phyloP scores from a whole-genome alignment of 2,797 vertebrate species.

The Galaxias olidus region DNA sequence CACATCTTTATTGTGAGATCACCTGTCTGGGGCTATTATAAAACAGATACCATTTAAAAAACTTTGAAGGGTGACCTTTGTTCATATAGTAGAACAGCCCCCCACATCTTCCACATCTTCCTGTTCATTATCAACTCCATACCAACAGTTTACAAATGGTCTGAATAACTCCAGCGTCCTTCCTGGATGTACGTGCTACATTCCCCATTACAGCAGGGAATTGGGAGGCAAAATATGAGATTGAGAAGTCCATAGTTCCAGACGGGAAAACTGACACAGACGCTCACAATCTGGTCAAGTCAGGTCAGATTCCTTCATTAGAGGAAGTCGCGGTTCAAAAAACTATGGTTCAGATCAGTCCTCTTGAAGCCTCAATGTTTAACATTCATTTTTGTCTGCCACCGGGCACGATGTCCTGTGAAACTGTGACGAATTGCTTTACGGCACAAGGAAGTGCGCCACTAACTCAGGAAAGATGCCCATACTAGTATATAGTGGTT shows the following conservation, averaged over 20 bases:
- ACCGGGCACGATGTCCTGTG: no score
- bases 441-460: no score
- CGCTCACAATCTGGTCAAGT: slow-evolving; percentile 65
- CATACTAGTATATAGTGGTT: no score
- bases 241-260: slow-evolving; percentile 74
- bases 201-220: slow-evolving; percentile 82
- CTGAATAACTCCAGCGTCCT: slow-evolving; percentile 69
- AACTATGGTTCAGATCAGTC: no score
- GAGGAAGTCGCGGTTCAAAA: slow-evolving; percentile 49
- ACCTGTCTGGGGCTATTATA: no score
- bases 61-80: no score
- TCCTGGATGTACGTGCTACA: slow-evolving; percentile 79
- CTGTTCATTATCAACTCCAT: slow-evolving; percentile 57
- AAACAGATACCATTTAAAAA: no score
- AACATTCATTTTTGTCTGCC: no score
- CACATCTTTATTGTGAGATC: no score
- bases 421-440: no score
- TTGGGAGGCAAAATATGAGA: slow-evolving; percentile 66
- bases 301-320: slow-evolving; percentile 72
- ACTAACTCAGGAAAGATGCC: no score
- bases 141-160: slow-evolving; percentile 69
- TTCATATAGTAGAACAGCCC: slow-evolving; percentile 19
- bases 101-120: slow-evolving; percentile 50
- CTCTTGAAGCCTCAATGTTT: no score
- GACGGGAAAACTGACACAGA: slow-evolving; percentile 71